Conservation (phyloP, 2,113 vertebrate genomes). For the Phrynosoma blainvillii region DNA sequence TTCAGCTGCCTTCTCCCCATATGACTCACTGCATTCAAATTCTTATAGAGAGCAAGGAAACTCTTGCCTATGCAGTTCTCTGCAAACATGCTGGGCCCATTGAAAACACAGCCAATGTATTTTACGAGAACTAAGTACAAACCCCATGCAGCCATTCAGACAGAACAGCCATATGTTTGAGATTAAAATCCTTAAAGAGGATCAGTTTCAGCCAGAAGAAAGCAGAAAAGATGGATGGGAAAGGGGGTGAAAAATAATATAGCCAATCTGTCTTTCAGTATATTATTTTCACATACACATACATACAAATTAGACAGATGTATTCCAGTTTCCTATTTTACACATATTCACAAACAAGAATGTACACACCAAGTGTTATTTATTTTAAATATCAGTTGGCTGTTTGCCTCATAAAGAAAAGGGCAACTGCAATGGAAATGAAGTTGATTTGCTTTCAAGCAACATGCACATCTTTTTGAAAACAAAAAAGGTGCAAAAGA, state of each 20-base stretch:
- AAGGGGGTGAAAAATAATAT: background rate
- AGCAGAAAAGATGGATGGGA: background rate
- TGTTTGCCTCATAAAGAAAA: background rate
- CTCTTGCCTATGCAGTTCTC: background rate
- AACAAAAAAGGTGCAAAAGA: no score
- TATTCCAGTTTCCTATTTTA: background rate
- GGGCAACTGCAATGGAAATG: background rate
- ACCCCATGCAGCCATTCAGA: background rate
- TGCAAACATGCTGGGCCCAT: background rate
- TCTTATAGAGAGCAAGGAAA: background rate
- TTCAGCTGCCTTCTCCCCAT: background rate
- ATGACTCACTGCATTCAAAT: background rate
- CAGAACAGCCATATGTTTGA: background rate
- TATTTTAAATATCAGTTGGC: background rate
- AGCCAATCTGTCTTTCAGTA: background rate
- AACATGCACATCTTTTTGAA: no score
- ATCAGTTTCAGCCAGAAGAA: constrained; percentile 14
- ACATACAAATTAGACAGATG: background rate
- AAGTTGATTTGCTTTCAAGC: background rate
- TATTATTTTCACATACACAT: background rate
- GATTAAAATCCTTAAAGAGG: constrained; percentile 15
- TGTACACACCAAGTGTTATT: no score
- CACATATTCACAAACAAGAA: background rate
- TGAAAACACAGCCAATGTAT: background rate
- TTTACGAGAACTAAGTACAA: background rate